Conservation (phyloP, 2,113 vertebrate species). For the Baryphthengus martii region DNA sequence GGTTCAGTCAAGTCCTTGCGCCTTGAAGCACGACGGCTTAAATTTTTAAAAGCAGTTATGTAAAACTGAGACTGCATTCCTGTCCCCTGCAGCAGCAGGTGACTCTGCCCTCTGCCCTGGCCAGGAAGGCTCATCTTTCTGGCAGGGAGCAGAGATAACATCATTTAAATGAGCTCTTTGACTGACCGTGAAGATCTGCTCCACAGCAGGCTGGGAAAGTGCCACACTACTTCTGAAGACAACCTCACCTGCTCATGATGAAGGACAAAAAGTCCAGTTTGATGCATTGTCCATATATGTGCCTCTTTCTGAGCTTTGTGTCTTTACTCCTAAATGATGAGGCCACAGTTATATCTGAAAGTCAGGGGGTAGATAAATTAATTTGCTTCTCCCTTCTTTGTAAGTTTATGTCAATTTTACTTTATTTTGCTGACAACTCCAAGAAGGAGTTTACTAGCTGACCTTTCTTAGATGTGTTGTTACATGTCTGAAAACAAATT, state of each 20-base stretch:
- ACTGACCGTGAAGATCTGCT: not conserved
- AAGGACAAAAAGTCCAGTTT: not conserved
- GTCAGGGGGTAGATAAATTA: not conserved
- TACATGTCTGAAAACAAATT: constrained; percentile 27
- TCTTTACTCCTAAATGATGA: not conserved
- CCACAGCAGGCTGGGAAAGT: not conserved
- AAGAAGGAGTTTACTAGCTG: not conserved
- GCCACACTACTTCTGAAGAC: not conserved
- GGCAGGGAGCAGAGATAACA: not conserved
- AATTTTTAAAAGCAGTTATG: not conserved
- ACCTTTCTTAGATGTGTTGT: constrained; percentile 24
- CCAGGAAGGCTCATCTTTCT: not conserved
- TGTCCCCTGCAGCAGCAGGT: not conserved
- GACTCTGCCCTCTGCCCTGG: not conserved
- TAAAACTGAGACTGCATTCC: not conserved
- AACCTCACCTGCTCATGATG: not conserved
- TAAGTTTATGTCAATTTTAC: not conserved
- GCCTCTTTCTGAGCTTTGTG: not conserved
- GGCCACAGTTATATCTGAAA: not conserved
- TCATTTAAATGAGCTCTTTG: not conserved
- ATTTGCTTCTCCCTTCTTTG: not conserved
- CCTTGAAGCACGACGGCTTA: not conserved
- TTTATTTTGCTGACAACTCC: not conserved
- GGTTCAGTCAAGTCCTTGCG: not conserved
- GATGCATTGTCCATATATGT: not conserved